A percentile compares a stretch with the other conserved stretches of the same genome.
phyloP scores from a whole-genome alignment of 2,888 invertebrate species.

The Hetaerina titia region DNA sequence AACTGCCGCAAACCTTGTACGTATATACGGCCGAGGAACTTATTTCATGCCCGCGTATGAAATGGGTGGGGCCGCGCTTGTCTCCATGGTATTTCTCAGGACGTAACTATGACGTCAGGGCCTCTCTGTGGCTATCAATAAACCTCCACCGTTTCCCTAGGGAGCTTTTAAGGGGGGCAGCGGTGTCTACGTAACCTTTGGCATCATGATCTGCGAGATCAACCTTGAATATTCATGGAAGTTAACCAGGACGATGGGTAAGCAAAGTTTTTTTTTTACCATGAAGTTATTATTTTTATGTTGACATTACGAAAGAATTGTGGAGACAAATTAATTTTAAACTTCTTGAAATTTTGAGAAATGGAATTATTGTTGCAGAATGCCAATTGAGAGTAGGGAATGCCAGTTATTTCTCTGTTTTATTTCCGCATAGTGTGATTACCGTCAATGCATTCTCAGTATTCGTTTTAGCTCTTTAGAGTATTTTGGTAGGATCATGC shows the following conservation, averaged over 20 bases:
- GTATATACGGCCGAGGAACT: neutral
- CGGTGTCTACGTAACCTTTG: neutral
- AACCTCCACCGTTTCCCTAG: slow-evolving; percentile 13
- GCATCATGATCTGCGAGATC: neutral
- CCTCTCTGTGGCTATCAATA: slow-evolving; percentile 5
- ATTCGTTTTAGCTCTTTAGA: too few relatives aligned
- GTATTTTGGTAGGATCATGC: too few relatives aligned
- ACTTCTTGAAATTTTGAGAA: too few relatives aligned
- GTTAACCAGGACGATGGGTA: neutral
- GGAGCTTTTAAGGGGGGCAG: neutral
- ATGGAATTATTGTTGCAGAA: too few relatives aligned
- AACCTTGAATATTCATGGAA: neutral
- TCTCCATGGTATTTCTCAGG: neutral
- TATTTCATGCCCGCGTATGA: neutral
- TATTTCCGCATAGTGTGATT: too few relatives aligned
- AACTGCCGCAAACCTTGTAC: neutral
- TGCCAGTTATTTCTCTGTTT: too few relatives aligned
- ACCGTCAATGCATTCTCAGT: too few relatives aligned
- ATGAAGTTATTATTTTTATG: neutral
- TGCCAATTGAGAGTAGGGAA: too few relatives aligned
- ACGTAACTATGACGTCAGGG: slow-evolving; percentile 22
- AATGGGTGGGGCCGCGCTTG: neutral
- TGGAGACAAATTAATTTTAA: too few relatives aligned
- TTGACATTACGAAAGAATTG: too few relatives aligned
- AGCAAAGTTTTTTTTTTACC: neutral